Evolutionary conservation across 35 echinoderm and acorn worm genomes (phyloP).

Genomic region (Heliocidaris tuberculata): DNA sequence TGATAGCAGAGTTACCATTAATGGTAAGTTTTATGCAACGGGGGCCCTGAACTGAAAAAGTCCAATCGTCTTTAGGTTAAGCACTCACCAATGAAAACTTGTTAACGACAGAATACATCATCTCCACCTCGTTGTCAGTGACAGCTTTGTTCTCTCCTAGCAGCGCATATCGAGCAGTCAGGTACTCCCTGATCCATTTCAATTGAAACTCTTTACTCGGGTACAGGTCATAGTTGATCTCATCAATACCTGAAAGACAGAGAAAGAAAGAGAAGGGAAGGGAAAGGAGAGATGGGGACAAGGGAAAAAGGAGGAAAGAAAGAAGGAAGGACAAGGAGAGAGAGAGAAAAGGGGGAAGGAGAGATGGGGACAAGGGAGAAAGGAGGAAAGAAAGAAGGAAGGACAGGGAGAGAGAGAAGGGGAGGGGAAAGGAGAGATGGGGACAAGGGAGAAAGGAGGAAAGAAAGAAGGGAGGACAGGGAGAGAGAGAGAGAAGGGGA

Average conservation of each 20-base stretch:
- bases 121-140: constrained; percentile 79
- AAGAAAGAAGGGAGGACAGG: neutral
- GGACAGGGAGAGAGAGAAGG: neutral
- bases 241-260: constrained; percentile 62
- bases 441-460: neutral
- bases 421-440: constrained; percentile 1
- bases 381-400: neutral
- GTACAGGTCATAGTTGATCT: constrained; percentile 83
- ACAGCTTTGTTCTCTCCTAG: constrained; percentile 59
- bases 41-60: too few species aligned
- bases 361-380: neutral
- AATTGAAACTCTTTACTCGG: constrained; percentile 79
- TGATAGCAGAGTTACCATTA: too few species aligned
- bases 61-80: neutral
- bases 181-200: constrained; percentile 84
- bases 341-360: neutral
- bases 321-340: neutral
- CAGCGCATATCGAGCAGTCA: constrained; percentile 59
- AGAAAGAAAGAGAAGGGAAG: neutral
- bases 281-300: neutral
- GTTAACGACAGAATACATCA: constrained; percentile 75
- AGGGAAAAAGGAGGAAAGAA: neutral
- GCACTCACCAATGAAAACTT: constrained; percentile 90
- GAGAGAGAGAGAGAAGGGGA: neutral
- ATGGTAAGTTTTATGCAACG: too few species aligned